Evolutionary conservation across 2,113 vertebrate species (phyloP).

Genomic region (Montifringilla adamsi): DNA sequence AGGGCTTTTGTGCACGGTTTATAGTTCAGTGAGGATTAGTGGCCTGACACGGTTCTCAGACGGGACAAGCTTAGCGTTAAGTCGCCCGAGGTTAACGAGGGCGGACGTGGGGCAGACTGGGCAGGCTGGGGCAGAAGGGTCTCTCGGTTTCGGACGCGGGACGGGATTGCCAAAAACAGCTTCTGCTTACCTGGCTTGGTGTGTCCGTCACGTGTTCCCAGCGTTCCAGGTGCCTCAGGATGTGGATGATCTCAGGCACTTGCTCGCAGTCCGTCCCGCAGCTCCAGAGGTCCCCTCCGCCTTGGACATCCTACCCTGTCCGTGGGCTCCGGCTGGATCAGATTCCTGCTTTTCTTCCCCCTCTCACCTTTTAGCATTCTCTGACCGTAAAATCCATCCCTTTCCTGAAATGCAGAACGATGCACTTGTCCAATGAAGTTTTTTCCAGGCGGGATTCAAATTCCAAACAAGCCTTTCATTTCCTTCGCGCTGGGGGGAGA

Average conservation of each 20-base stretch:
- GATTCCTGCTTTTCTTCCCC: neutral
- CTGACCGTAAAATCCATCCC: neutral
- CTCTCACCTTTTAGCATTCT: conserved; percentile 32
- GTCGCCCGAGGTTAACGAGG: neutral
- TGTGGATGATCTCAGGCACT: neutral
- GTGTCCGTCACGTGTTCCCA: neutral
- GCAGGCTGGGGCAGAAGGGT: neutral
- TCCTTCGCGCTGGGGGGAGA: neutral
- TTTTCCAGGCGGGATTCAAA: conserved; percentile 9
- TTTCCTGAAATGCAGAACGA: neutral
- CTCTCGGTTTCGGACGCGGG: accelerated
- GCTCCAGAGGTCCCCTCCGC: neutral
- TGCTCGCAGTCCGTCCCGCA: neutral
- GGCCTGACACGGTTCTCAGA: neutral
- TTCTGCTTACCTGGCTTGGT: neutral
- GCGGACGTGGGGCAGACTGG: neutral
- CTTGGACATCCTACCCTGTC: conserved; percentile 4
- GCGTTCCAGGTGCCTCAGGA: neutral
- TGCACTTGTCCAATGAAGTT: conserved; percentile 66
- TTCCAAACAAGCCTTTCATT: conserved; percentile 17
- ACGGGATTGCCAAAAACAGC: neutral
- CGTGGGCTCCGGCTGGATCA: neutral
- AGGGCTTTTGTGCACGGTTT: conserved; percentile 7
- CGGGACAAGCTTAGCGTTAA: neutral
- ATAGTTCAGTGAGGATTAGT: neutral